Evolutionary conservation across 1,140 invertebrate species (phyloP).

Genomic region (Procambarus clarkii): DNA sequence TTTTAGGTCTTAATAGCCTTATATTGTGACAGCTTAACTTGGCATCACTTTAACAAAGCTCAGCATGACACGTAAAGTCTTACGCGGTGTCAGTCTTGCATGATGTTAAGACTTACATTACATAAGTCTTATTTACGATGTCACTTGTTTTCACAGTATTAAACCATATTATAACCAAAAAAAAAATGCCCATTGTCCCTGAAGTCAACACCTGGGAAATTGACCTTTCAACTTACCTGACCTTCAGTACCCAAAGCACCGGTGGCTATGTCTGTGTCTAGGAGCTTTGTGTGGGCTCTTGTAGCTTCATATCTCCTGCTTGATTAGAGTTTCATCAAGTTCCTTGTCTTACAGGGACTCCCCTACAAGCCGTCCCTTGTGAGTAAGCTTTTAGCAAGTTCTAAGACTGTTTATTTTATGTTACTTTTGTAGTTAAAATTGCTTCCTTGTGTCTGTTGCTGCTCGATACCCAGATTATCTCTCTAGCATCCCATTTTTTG

Average conservation of each 20-base stretch:
- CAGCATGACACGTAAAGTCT: too few relatives aligned
- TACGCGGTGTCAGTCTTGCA: too few relatives aligned
- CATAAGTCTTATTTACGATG: too few relatives aligned
- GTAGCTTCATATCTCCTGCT: neutral
- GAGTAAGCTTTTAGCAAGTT: slow-evolving; percentile 11
- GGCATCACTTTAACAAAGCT: too few relatives aligned
- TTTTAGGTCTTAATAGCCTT: too few relatives aligned
- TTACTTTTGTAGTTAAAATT: neutral
- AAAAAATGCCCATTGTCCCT: too few relatives aligned
- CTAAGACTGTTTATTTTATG: neutral
- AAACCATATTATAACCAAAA: too few relatives aligned
- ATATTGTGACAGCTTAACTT: too few relatives aligned
- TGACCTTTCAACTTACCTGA: too few relatives aligned
- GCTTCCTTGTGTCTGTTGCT: slow-evolving; percentile 4
- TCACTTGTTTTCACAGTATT: too few relatives aligned
- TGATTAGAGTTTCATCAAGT: slow-evolving; percentile 10
- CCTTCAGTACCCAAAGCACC: neutral
- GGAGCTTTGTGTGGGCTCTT: neutral
- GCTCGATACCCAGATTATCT: neutral
- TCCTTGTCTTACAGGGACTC: slow-evolving; percentile 4
- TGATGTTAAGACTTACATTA: too few relatives aligned
- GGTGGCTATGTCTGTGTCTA: slow-evolving; percentile 13
- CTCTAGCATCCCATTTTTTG: neutral
- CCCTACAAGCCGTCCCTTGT: slow-evolving; percentile 7
- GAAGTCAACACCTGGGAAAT: too few relatives aligned